Evolutionary conservation across 2,113 vertebrate species (phyloP), one percentile per base, ranked within the genome.

Genomic region (Syngnathoides biaculeatus): DNA sequence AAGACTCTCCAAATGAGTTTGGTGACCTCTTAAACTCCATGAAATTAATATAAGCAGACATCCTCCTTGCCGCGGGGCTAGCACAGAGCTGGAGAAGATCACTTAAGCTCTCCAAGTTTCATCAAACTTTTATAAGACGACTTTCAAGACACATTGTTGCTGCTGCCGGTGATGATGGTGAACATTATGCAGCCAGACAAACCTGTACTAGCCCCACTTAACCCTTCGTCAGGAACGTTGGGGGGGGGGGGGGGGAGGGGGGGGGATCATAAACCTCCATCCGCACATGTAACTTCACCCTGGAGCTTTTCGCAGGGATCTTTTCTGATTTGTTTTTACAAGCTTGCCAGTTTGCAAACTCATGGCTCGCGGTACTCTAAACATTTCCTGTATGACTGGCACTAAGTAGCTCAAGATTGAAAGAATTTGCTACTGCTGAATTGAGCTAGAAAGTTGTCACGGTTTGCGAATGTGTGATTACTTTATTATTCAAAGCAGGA

Each of bases 1-100:
- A 94, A 94, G 89, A 92, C 90, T 93, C 91, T 88, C 92, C 90
- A 91, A 94, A 94, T 90, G 92, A 94, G 92, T 95, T 93, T 92
- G 91, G 91, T 94, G 95, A 95, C 95, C 94, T 94, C 93, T 93
- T 94, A 93, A 95, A 96, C 94, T 93, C 90, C 89, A 88, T 95
- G 94, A 98, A 97, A 98, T 97, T 95, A 97, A 97, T 96, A 95
- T 93, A 95, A 95, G 94, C 89, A 94, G 95, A 95, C 95, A 96
- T 94, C 91, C 89, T 90, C 92, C 91, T 88, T 64, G 87, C 86
- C 89, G 83, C 82, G 87, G 89, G 55, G 92, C 91, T 89, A 90
- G 86, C 81, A 80, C 89, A 90, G 89, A 92, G 92, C 91, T 86
- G 83, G 81, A 78, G 86, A 92, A 92, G 94, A 94, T 94, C 94